Conservation (phyloP, 1,140 invertebrate genomes). For the Aphaenogaster ashmeadi region DNA sequence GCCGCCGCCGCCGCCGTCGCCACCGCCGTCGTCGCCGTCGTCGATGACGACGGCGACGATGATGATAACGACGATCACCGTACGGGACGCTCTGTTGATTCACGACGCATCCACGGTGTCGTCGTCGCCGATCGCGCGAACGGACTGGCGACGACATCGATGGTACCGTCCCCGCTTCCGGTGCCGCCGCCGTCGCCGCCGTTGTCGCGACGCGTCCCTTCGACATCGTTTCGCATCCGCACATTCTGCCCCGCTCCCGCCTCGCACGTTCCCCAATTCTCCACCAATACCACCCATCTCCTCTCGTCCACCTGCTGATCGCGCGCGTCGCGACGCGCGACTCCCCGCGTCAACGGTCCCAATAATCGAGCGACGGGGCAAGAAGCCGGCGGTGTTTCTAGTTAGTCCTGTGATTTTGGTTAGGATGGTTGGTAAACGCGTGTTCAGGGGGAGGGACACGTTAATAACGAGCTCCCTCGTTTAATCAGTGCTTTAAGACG, state of each 20-base stretch:
- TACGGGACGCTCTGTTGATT: background rate
- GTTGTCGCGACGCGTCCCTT: conserved; percentile 47
- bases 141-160: conserved; percentile 17
- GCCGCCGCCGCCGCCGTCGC: background rate
- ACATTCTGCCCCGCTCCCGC: background rate
- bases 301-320: conserved; percentile 57
- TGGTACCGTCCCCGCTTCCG: conserved; percentile 55
- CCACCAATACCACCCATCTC: conserved; percentile 41
- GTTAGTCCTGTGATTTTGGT: conserved; percentile 87
- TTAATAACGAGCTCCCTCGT: conserved; percentile 86
- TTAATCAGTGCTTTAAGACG: conserved; percentile 88
- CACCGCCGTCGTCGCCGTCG: background rate
- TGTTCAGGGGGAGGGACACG: conserved; percentile 85
- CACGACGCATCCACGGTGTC: conserved; percentile 1
- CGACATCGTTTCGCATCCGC: conserved; percentile 12
- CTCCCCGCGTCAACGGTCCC: conserved; percentile 42
- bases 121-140: conserved; percentile 36
- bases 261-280: conserved; percentile 19
- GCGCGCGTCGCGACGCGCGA: conserved; percentile 46
- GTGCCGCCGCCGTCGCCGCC: conserved; percentile 19
- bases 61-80: conserved; percentile 22
- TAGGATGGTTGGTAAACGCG: conserved; percentile 84
- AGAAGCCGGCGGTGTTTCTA: conserved; percentile 83
- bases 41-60: background rate
- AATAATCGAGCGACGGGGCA: conserved; percentile 73